Percentiles rank a stretch among this genome's conserved stretches.
Evolutionary conservation across 2,888 invertebrate species (phyloP).

Genomic region (Tipula helvola): DNA sequence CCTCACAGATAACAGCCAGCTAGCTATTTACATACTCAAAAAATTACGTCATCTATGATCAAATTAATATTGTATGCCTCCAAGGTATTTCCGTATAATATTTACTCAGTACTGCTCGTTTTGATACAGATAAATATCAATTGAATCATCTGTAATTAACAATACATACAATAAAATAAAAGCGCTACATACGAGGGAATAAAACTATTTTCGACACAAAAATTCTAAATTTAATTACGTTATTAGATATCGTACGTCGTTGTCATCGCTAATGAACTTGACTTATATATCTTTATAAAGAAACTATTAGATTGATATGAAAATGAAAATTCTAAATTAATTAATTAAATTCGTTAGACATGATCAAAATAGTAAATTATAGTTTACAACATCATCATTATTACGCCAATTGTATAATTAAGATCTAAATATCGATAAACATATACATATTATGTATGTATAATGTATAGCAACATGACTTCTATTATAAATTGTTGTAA

Average conservation of each 20-base stretch:
- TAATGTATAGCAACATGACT: not conserved
- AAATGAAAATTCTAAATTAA: not conserved
- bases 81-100: not conserved
- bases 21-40: not conserved
- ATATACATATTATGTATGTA: not conserved
- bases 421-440: not conserved
- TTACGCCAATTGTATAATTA: not conserved
- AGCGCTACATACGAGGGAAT: not conserved
- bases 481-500: not conserved
- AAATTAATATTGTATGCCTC: not conserved
- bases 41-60: not conserved
- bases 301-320: not conserved
- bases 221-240: not conserved
- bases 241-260: not conserved
- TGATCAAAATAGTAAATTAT: not conserved
- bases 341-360: not conserved
- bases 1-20: not conserved
- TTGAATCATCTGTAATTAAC: not conserved
- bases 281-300: not conserved
- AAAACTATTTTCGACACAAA: not conserved
- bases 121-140: not conserved
- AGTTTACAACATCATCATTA: not conserved
- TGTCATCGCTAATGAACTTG: not conserved
- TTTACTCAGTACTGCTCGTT: not conserved
- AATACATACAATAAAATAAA: not conserved